Base-by-base conservation (phyloP, 2,888 invertebrate species). In the Nomada fucata region DNA sequence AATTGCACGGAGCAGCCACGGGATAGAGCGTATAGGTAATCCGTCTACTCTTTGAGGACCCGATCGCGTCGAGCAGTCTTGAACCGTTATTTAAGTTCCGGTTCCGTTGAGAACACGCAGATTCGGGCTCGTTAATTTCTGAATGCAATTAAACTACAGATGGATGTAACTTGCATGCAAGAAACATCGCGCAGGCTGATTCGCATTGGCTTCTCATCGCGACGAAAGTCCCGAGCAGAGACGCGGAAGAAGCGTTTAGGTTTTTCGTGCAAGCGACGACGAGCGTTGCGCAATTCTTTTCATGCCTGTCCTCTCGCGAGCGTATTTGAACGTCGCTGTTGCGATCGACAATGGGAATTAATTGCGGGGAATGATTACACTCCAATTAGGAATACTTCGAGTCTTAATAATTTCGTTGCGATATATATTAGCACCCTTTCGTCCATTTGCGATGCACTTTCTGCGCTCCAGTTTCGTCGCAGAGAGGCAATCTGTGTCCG, bases 401-500 rank as follows among this genome's bases (percentile, higher is more conserved):
- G n/a, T 44, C 63, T 53, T 53, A 53, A 53, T 63, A 63, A 63
- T 63, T 53, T 23, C 47, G 26, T n/a, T 29, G 23, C 4, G 15
- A 23, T 20, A 57, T 15, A 53, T 10, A n/a, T 61, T 44, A 42
- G 11, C n/a, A 18, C 3, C 26, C 11, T 50, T 50, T 13, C 23
- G 13, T 57, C 23, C 20, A 18, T 50, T 29, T n/a, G 15, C 57
- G 26, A 52, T 59, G 29, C 65, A 53, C 55, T 50, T 64, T 57
- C 47, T 60, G 23, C 10, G 20, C 55, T n/a, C 50, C 23, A 11
- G 26, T 70, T 73, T 26, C 29, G 50, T 18, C n/a, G 50, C 11
- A 42, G 52, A 2, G 44, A 26, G 57, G n/a, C 75, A 72, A 83
- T 78, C 53, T 59, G 13, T 67, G 50, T 71, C 77, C 71, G 77